Evolutionary conservation across 1,140 invertebrate species (phyloP).

Genomic region (Tigriopus japonicus): DNA sequence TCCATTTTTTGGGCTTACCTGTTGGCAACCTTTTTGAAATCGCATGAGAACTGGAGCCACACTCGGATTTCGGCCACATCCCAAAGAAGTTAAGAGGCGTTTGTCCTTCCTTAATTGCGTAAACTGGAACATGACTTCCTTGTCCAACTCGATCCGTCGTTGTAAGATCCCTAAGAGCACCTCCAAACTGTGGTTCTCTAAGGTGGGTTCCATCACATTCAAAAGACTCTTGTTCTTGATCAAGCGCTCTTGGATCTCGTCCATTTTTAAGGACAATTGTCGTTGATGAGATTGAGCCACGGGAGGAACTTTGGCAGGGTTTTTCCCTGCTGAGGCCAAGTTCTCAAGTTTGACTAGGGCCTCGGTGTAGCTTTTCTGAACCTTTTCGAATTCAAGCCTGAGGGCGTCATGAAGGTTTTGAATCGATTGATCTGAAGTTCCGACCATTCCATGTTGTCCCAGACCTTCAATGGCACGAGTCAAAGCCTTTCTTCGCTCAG

Average conservation of each 20-base stretch:
- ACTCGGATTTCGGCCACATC: conserved; percentile 20
- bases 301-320: conserved; percentile 33
- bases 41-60: conserved; percentile 60
- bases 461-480: conserved; percentile 62
- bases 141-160: conserved; percentile 44
- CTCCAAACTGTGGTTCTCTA: conserved; percentile 33
- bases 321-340: conserved; percentile 7
- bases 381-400: conserved; percentile 57
- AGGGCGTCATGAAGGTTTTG: conserved; percentile 43
- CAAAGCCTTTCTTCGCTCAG: conserved; percentile 43
- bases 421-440: conserved; percentile 35
- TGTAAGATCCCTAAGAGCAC: conserved; percentile 40
- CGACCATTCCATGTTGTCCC: conserved; percentile 65
- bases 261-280: conserved; percentile 39
- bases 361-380: conserved; percentile 29
- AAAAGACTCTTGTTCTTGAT: conserved; percentile 78
- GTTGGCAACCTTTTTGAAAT: conserved; percentile 57
- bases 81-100: neutral
- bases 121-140: conserved; percentile 46
- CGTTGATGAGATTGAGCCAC: conserved; percentile 73
- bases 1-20: conserved; percentile 23
- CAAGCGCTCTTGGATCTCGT: conserved; percentile 56
- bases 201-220: conserved; percentile 53
- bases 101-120: conserved; percentile 47
- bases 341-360: conserved; percentile 9